A percentile compares a stretch with the other conserved stretches of the same genome.
phyloP scores from a whole-genome alignment of 2,888 invertebrate species.

The Bombylius discolor region DNA sequence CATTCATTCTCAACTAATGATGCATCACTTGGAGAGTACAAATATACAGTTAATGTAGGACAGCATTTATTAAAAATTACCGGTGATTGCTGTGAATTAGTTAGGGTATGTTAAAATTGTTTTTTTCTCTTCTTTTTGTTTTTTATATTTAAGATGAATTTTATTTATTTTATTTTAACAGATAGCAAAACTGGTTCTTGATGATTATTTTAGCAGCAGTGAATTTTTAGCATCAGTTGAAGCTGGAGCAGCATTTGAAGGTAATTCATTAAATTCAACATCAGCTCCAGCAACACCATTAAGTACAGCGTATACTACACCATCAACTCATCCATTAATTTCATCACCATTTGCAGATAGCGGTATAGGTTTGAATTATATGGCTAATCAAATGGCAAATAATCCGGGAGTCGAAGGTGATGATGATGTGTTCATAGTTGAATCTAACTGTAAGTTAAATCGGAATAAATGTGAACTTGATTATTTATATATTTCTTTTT shows the following conservation, averaged over 20 bases:
- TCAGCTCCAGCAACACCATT: constrained; percentile 30
- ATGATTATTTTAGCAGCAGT: constrained; percentile 59
- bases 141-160: too few relatives aligned
- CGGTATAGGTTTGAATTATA: constrained; percentile 35
- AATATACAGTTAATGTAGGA: constrained; percentile 75
- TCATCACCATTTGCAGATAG: constrained; percentile 30
- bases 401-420: constrained; percentile 26
- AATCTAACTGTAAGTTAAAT: constrained; percentile 17
- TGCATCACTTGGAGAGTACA: constrained; percentile 74
- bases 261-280: constrained; percentile 28
- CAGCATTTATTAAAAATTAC: constrained; percentile 74
- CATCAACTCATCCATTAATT: constrained; percentile 14
- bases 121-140: too few relatives aligned
- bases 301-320: constrained; percentile 18
- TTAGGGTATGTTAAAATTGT: constrained; percentile 46
- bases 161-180: background rate
- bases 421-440: constrained; percentile 32
- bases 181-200: constrained; percentile 57
- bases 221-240: constrained; percentile 36
- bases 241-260: constrained; percentile 34
- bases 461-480: too few relatives aligned
- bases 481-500: too few relatives aligned
- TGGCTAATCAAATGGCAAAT: constrained; percentile 21
- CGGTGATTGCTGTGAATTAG: constrained; percentile 70
- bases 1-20: constrained; percentile 75